Conservation (phyloP, 2,888 invertebrate species). For the Scaptomyza parva region DNA sequence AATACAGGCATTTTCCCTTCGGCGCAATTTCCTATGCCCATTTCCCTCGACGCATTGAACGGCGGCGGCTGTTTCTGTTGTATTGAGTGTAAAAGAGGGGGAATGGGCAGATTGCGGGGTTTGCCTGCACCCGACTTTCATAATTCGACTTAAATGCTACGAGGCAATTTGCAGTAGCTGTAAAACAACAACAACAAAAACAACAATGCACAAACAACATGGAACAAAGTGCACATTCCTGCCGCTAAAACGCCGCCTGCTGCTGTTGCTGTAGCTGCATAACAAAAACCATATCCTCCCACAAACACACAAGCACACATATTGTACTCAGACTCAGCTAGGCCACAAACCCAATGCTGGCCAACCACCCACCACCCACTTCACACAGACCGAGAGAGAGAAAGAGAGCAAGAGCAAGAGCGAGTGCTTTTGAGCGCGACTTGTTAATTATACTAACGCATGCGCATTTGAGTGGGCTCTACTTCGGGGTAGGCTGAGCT, state of each 20-base stretch:
- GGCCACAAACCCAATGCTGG: conserved; percentile 33
- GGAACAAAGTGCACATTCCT: conserved; percentile 75
- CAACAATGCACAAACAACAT: conserved; percentile 56
- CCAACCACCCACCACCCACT: conserved; percentile 55
- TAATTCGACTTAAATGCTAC: conserved; percentile 79
- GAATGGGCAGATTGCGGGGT: neutral
- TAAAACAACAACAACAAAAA: conserved; percentile 41
- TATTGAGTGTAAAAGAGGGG: neutral
- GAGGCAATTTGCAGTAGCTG: conserved; percentile 74
- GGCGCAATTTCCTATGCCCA: conserved; percentile 31
- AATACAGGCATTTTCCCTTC: conserved; percentile 70
- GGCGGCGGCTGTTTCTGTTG: conserved; percentile 48
- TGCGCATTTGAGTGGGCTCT: conserved; percentile 41
- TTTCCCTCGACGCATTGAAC: conserved; percentile 2
- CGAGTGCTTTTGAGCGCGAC: conserved; percentile 37
- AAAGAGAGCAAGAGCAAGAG: neutral
- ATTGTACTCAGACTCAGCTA: conserved; percentile 19
- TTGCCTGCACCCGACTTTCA: conserved; percentile 60
- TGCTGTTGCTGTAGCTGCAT: conserved; percentile 53
- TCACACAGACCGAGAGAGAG: no score
- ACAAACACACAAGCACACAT: conserved; percentile 46
- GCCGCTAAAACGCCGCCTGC: conserved; percentile 52
- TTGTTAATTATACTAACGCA: conserved; percentile 43
- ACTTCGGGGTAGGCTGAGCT: conserved; percentile 49
- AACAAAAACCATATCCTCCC: conserved; percentile 33